Base-by-base conservation (phyloP, 2,797 vertebrate species). In the Urocyon cinereoargenteus region DNA sequence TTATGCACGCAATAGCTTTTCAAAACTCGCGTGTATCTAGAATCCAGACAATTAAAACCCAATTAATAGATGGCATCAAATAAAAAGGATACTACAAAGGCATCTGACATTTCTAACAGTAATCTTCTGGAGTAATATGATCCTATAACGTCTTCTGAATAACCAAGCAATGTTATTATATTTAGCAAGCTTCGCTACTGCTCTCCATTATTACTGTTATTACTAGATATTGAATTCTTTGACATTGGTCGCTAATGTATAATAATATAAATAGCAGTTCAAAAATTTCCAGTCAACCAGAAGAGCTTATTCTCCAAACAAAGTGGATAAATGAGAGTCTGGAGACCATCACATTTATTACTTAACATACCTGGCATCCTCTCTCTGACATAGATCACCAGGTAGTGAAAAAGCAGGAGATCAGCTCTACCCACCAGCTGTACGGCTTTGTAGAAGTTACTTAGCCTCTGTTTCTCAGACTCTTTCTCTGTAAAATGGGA, bases 61-160 rank as follows among this genome's bases (percentile, higher is more conserved):
- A 96, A 92, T 82, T 91, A 81, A 94, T 51, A 89, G 16, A 86
- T 92, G 66, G 16, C 10, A 49, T 86, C 36, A 91, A 92, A 94
- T 55, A 61, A 91, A 95, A 94, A 55, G 1, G 49, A 90, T 72
- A 36, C 13, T 84, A 55, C 19, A 70, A 24, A 78, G 24, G 26
- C 55, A 85, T 51, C 15, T 79, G 57, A 59, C 66, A n/a, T 75
- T 92, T 64, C 79, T 75, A 92, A 85, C 31, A 96, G 89, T 62
- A 86, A 53, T 31, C 26, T 90, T 88, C 66, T 82, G 85, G 45
- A 28, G 78, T 36, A 79, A 10, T 78, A 45, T 53, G 55, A 88
- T 88, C n/a, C 72, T 72, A 81, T 3, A 55, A 40, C 72, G 53
- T 73, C 36, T 73, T 93, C 62, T 84, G 62, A 78, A 70, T 91